Evolutionary conservation across 2,888 invertebrate genomes (phyloP).

Genomic region (Dryocosmus kuriphilus): DNA sequence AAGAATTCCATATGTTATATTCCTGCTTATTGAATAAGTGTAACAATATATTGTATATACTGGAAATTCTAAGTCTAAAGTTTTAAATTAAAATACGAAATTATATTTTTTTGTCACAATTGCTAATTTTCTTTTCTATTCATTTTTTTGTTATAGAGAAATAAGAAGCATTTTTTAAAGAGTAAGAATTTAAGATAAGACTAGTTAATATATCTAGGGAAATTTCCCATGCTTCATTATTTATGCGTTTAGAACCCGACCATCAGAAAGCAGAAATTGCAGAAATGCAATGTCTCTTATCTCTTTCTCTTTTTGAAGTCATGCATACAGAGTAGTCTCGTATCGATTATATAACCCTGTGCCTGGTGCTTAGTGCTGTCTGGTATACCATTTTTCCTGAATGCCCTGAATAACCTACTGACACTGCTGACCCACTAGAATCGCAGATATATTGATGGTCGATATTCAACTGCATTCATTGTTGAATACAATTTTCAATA

Average conservation of each 20-base stretch:
- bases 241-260: neutral
- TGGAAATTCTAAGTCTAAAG: no score
- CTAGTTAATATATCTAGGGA: neutral
- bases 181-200: neutral
- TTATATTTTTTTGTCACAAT: no score
- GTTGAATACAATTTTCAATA: neutral
- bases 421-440: conserved; percentile 29
- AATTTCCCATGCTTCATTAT: neutral
- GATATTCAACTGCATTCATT: neutral
- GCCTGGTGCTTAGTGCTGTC: conserved; percentile 6
- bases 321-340: conserved; percentile 7
- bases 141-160: neutral
- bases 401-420: conserved; percentile 23
- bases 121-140: no score
- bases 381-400: conserved; percentile 25
- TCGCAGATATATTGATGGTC: conserved; percentile 28
- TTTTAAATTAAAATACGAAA: no score
- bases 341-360: conserved; percentile 29
- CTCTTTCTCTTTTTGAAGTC: conserved; percentile 18
- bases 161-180: neutral
- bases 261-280: neutral
- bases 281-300: neutral
- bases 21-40: no score
- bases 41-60: no score
- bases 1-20: neutral